These are phyloP conservation scores for Psittacula derbiana DNA, from an alignment of 2,797 vertebrate species.

Conservation along the genomic window DNA sequence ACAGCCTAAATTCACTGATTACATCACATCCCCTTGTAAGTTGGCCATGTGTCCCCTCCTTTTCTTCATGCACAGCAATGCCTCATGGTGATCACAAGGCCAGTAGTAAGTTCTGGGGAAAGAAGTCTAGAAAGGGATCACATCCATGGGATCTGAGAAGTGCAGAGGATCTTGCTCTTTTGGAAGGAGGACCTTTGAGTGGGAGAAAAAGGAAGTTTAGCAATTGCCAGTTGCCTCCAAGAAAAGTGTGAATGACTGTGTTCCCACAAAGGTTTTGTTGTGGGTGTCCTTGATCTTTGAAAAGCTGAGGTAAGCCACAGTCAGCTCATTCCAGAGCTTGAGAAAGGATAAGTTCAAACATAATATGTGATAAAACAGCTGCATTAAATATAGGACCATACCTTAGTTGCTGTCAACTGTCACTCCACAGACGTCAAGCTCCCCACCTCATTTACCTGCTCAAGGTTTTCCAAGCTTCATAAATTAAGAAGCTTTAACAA, in stretches of 20 bases:
- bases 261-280: background rate
- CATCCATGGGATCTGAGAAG: accelerated
- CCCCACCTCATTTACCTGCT: background rate
- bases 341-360: background rate
- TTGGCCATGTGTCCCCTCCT: background rate
- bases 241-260: background rate
- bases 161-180: background rate
- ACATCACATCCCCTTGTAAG: accelerated
- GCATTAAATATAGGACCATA: background rate
- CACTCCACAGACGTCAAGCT: background rate
- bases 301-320: background rate
- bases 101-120: background rate
- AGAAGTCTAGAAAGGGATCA: background rate
- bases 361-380: background rate
- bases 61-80: background rate
- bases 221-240: accelerated
- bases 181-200: background rate
- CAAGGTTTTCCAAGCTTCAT: background rate
- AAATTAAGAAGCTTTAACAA: background rate
- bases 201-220: background rate
- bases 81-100: background rate
- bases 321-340: background rate
- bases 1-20: background rate
- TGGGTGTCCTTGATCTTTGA: background rate
- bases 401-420: background rate